phyloP scores from a whole-genome alignment of 2,797 vertebrate genomes.

The Falco concolor region DNA sequence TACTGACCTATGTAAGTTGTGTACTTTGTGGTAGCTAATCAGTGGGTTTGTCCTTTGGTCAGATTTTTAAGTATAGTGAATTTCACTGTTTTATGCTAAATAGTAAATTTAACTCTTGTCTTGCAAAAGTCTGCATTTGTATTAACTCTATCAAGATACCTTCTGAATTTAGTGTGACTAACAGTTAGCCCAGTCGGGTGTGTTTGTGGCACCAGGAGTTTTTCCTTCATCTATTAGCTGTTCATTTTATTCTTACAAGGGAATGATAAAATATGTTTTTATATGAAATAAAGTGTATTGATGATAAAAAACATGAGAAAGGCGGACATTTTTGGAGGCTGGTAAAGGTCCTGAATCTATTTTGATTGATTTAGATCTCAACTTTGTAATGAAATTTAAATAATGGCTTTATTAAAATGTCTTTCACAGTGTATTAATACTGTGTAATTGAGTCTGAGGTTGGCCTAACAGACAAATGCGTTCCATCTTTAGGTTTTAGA shows the following conservation, averaged over 20 bases:
- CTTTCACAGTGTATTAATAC: background rate
- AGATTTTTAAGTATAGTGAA: background rate
- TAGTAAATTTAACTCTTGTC: background rate
- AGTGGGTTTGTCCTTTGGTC: background rate
- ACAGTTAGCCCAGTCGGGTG: background rate
- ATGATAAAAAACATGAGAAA: background rate
- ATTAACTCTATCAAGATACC: background rate
- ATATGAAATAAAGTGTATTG: background rate
- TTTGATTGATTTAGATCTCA: background rate
- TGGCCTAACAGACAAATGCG: background rate
- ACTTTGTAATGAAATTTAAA: background rate
- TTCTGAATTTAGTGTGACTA: background rate
- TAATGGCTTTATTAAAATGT: background rate
- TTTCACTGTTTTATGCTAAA: background rate
- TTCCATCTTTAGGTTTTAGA: background rate
- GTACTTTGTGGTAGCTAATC: background rate
- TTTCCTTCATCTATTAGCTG: background rate
- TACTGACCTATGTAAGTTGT: accelerated
- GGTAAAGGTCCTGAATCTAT: background rate
- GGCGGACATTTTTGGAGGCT: background rate
- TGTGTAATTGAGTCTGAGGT: background rate
- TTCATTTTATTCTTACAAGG: background rate
- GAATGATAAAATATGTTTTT: background rate
- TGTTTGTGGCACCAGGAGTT: background rate
- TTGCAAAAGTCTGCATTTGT: background rate